A percentile compares a stretch with the other conserved stretches of the same genome.
These are phyloP conservation scores for Chrosomus eos DNA, from an alignment of 2,797 vertebrate genomes.

Conservation along the genomic window DNA sequence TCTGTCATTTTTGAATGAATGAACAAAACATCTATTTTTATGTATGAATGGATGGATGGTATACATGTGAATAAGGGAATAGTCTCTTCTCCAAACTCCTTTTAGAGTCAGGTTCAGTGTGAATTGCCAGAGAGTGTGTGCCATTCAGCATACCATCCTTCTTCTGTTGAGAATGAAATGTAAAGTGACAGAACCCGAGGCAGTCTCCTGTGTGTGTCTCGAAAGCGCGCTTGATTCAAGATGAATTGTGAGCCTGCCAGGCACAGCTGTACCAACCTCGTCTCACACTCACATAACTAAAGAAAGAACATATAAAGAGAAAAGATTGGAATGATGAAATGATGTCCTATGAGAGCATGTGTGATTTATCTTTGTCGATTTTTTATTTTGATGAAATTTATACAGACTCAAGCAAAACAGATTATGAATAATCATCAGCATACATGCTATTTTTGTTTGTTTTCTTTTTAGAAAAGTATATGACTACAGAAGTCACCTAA, in stretches of 20 bases:
- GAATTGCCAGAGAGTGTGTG: conserved; percentile 13
- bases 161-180: conserved; percentile 22
- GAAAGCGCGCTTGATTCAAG: conserved; percentile 33
- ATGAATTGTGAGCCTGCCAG: conserved; percentile 25
- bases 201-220: conserved; percentile 29
- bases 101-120: not conserved
- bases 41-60: not conserved
- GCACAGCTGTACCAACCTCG: conserved; percentile 16
- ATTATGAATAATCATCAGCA: not conserved
- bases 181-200: conserved; percentile 49
- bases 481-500: conserved; percentile 2
- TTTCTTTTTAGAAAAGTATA: conserved; percentile 8
- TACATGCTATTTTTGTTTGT: not conserved
- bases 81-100: not conserved
- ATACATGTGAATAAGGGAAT: not conserved
- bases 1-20: not conserved
- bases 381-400: not conserved
- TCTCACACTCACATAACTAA: conserved; percentile 1
- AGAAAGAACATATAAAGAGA: not conserved
- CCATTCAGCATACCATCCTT: conserved; percentile 24
- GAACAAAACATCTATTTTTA: too few species aligned
- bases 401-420: not conserved
- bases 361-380: not conserved
- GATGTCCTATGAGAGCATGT: not conserved
- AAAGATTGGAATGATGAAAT: conserved; percentile 1